These are phyloP conservation scores for Drosophila santomea DNA, from an alignment of 1,140 invertebrate genomes.

Conservation along the genomic window DNA sequence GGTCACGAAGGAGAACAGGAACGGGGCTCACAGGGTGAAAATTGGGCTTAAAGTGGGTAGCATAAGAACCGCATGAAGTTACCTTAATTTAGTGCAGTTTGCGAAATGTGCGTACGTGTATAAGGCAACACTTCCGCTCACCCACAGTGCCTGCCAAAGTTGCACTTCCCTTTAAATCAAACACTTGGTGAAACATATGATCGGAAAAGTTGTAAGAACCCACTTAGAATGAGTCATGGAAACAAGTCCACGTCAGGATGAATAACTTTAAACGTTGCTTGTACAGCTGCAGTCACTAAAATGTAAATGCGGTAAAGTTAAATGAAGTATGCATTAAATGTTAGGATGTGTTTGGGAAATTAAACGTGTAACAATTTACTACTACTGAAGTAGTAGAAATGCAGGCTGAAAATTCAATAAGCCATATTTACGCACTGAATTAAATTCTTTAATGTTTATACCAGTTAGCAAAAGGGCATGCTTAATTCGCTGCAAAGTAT, in stretches of 20 bases:
- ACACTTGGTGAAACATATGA: conserved; percentile 48
- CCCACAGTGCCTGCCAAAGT: conserved; percentile 17
- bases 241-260: conserved; percentile 20
- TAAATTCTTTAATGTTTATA: background rate
- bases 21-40: background rate
- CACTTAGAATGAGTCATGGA: conserved; percentile 25
- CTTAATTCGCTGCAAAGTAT: too few species aligned
- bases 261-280: conserved; percentile 25
- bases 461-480: too few species aligned
- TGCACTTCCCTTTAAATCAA: conserved; percentile 44
- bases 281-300: conserved; percentile 11
- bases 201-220: conserved; percentile 28
- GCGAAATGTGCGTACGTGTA: conserved; percentile 75
- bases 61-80: conserved; percentile 39
- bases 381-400: too few species aligned
- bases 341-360: too few species aligned
- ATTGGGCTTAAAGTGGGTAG: background rate
- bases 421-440: too few species aligned
- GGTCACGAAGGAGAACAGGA: background rate
- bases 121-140: conserved; percentile 25
- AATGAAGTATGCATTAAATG: background rate
- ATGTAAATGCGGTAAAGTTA: background rate
- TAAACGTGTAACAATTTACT: too few species aligned
- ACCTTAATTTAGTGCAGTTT: conserved; percentile 77
- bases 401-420: too few species aligned